Conservation (phyloP, 1,140 invertebrate species). For the Neuroterus valhalla region DNA sequence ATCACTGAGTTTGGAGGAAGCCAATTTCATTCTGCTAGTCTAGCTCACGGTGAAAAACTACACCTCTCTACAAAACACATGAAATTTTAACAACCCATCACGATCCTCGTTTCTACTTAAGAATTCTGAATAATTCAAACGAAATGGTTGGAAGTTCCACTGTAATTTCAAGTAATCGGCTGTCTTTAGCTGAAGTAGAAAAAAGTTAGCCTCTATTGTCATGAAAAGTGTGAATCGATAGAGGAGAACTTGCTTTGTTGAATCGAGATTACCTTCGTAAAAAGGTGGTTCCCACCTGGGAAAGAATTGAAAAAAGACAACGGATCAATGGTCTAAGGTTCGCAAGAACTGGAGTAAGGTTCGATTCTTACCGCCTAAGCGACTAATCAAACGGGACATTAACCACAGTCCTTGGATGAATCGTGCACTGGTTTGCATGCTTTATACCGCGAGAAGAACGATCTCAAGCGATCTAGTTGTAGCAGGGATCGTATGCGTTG, state of each 20-base stretch:
- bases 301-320: not conserved
- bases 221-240: conserved; percentile 10
- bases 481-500: conserved; percentile 35
- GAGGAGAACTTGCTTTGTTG: not conserved
- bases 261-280: conserved; percentile 23
- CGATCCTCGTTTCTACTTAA: too few species aligned
- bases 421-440: conserved; percentile 55
- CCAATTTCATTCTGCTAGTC: too few species aligned
- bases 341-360: conserved; percentile 30
- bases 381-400: conserved; percentile 72
- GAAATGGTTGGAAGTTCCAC: too few species aligned
- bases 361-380: conserved; percentile 54
- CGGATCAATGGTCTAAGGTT: conserved; percentile 10
- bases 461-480: conserved; percentile 51
- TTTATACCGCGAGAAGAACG: conserved; percentile 44
- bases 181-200: not conserved
- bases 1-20: too few species aligned
- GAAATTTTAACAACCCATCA: too few species aligned
- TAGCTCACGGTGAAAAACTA: too few species aligned
- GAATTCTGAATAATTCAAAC: too few species aligned
- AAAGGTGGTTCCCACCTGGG: conserved; percentile 21
- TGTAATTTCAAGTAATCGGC: too few species aligned
- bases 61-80: too few species aligned
- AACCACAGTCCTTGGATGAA: conserved; percentile 66
- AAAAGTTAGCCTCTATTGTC: not conserved